phyloP scores from a whole-genome alignment of 2,888 invertebrate species.

The Notodonta dromedarius region DNA sequence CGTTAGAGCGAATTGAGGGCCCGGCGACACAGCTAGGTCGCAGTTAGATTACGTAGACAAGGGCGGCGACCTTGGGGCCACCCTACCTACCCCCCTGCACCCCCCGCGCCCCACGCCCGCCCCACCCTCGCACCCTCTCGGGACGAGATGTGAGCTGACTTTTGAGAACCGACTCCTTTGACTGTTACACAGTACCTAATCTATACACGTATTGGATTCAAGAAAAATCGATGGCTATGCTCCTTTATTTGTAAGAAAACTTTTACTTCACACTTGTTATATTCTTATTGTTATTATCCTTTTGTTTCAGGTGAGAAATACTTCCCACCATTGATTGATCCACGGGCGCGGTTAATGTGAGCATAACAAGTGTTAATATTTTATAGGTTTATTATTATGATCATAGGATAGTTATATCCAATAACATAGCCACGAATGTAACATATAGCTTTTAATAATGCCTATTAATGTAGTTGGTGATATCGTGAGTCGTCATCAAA shows the following conservation, averaged over 20 bases:
- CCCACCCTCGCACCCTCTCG: constrained; percentile 33
- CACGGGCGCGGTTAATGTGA: neutral
- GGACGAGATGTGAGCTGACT: constrained; percentile 73
- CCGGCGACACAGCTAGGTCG: constrained; percentile 73
- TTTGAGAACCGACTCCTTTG: constrained; percentile 66
- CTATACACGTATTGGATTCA: constrained; percentile 27
- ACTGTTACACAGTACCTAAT: constrained; percentile 48
- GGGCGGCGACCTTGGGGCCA: constrained; percentile 77
- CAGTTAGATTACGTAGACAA: constrained; percentile 72
- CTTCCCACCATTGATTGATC: neutral
- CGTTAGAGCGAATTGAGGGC: constrained; percentile 58
- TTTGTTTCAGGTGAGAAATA: constrained; percentile 52
- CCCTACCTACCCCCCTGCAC: constrained; percentile 29
- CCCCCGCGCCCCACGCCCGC: constrained; percentile 32
- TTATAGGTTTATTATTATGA: no score
- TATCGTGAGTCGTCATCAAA: neutral
- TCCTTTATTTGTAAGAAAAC: constrained; percentile 15
- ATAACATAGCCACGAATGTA: no score
- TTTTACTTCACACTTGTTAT: constrained; percentile 5
- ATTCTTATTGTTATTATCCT: constrained; percentile 15
- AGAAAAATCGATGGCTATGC: constrained; percentile 33
- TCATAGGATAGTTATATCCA: no score
- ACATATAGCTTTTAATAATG: no score
- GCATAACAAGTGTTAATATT: neutral
- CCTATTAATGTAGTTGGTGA: no score